phyloP scores from a whole-genome alignment of 2,888 invertebrate species.

The Hylaea fasciaria region DNA sequence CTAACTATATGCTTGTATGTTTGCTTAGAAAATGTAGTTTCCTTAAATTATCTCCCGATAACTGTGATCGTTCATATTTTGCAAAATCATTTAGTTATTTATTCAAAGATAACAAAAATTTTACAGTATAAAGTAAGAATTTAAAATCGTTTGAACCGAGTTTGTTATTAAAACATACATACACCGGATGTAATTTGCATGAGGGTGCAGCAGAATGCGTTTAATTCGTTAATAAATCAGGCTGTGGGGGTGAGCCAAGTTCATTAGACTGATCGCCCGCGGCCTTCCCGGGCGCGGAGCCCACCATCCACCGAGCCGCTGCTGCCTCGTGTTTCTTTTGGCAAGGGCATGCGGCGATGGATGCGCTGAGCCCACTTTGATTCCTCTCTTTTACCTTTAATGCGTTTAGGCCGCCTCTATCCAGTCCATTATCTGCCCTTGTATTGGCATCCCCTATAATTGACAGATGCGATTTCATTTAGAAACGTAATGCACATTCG shows the following conservation, averaged over 20 bases:
- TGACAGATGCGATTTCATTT: constrained; percentile 32
- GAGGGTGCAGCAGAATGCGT: constrained; percentile 82
- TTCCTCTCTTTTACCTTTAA: constrained; percentile 47
- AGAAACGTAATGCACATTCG: constrained; percentile 20
- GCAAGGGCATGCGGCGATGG: constrained; percentile 67
- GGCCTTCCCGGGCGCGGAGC: constrained; percentile 78
- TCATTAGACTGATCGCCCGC: constrained; percentile 82
- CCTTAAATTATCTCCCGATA: not conserved
- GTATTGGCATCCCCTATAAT: constrained; percentile 24
- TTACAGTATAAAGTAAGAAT: constrained; percentile 12
- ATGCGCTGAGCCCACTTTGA: constrained; percentile 54
- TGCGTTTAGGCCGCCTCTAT: constrained; percentile 28
- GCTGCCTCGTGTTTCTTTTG: constrained; percentile 74
- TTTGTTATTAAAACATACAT: constrained; percentile 38
- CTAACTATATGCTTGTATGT: constrained; percentile 19
- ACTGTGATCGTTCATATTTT: not conserved
- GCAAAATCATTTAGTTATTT: too few species aligned
- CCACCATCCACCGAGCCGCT: constrained; percentile 68
- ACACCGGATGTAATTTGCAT: constrained; percentile 59
- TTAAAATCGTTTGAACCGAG: constrained; percentile 28
- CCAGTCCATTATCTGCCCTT: constrained; percentile 28
- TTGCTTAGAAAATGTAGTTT: constrained; percentile 8
- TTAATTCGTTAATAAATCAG: constrained; percentile 85
- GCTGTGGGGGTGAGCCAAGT: constrained; percentile 76
- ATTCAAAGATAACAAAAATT: not conserved